Conservation (phyloP, 2,113 vertebrate genomes). For the Tenebrosternarchus preto region DNA sequence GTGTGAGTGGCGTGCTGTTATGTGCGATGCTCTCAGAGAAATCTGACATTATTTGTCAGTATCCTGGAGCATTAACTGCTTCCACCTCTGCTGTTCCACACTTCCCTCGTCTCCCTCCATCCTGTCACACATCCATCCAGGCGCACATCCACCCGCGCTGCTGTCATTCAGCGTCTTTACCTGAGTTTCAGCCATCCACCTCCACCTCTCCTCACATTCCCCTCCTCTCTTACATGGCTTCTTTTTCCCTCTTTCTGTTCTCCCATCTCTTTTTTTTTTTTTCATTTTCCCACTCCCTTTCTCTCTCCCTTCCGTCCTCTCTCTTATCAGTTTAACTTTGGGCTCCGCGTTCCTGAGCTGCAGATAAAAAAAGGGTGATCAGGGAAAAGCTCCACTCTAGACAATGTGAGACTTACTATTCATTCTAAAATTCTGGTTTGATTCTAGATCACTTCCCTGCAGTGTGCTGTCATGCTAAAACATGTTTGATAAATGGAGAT, state of each 20-base stretch:
- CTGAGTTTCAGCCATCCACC: conserved; percentile 26
- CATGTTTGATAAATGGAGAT: conserved; percentile 56
- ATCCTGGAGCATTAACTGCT: not conserved
- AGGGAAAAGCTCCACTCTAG: conserved; percentile 54
- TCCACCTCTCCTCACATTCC: conserved; percentile 40
- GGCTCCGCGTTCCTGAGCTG: conserved; percentile 39
- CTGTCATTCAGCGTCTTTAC: not conserved
- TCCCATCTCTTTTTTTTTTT: no score
- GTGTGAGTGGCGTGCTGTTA: no score
- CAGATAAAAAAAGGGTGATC: conserved; percentile 54
- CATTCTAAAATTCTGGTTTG: conserved; percentile 49
- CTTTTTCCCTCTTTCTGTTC: no score
- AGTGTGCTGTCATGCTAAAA: conserved; percentile 50
- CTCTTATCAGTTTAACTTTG: conserved; percentile 3
- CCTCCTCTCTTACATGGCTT: not conserved
- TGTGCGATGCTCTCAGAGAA: not conserved
- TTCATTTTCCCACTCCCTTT: not conserved
- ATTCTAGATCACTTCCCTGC: conserved; percentile 45
- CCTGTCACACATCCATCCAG: conserved; percentile 48
- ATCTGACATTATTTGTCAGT: conserved; percentile 23
- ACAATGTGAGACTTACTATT: conserved; percentile 65
- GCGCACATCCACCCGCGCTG: not conserved
- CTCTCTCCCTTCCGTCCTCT: not conserved
- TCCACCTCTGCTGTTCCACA: conserved; percentile 44
- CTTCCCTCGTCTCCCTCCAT: conserved; percentile 19